Percentiles rank a stretch among this genome's conserved stretches.
These are phyloP conservation scores for Dicentrarchus labrax DNA, from an alignment of 2,113 vertebrate species.

Conservation along the genomic window DNA sequence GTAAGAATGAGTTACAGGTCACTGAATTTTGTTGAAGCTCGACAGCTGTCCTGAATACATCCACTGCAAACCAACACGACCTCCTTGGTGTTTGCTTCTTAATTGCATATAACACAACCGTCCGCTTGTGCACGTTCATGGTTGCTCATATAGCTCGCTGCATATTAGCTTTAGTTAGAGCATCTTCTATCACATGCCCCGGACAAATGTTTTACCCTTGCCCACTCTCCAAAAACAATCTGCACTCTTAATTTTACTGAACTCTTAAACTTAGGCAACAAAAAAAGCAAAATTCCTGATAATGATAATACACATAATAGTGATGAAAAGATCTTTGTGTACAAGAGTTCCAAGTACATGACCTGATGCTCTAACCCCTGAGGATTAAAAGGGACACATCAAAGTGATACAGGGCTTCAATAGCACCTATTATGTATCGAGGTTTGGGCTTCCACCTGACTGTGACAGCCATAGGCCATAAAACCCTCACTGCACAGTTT, in stretches of 20 bases:
- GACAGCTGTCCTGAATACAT: not conserved
- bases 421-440: conserved; percentile 33
- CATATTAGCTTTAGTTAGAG: not conserved
- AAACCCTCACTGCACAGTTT: not conserved
- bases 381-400: conserved; percentile 38
- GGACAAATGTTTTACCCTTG: not conserved
- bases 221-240: not conserved
- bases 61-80: not conserved
- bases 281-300: not conserved
- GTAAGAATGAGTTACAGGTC: not conserved
- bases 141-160: not conserved
- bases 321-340: conserved; percentile 48
- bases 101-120: not conserved
- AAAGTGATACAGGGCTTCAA: conserved; percentile 42
- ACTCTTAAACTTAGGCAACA: conserved; percentile 7
- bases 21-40: not conserved
- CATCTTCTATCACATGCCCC: conserved; percentile 14
- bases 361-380: conserved; percentile 34
- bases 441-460: conserved; percentile 46
- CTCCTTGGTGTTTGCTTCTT: not conserved
- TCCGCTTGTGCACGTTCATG: not conserved
- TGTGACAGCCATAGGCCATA: conserved; percentile 41
- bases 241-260: not conserved
- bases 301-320: not conserved
- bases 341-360: not conserved